Percentiles rank a stretch among this genome's conserved stretches.
Evolutionary conservation across 1,140 invertebrate species (phyloP).

Genomic region (Meteorus sp.): DNA sequence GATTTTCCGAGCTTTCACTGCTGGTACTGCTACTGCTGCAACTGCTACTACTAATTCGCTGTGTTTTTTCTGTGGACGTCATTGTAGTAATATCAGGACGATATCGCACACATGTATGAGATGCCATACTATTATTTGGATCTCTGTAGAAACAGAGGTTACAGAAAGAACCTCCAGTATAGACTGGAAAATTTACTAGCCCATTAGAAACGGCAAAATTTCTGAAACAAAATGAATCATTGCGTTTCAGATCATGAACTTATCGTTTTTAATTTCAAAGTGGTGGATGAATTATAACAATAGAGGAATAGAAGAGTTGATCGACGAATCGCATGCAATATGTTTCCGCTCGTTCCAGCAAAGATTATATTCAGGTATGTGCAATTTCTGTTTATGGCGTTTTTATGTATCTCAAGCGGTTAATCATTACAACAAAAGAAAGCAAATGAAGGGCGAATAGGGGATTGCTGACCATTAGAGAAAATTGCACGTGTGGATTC

Average conservation of each 20-base stretch:
- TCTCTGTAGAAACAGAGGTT: conserved; percentile 48
- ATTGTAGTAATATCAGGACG: conserved; percentile 17
- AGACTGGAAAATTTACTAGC: conserved; percentile 42
- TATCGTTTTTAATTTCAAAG: neutral
- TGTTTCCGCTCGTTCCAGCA: neutral
- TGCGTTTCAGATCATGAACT: conserved; percentile 14
- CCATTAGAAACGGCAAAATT: conserved; percentile 47
- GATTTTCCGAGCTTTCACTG: conserved; percentile 40
- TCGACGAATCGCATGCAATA: conserved; percentile 26
- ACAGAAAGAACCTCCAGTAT: conserved; percentile 36
- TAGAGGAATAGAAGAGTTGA: conserved; percentile 11
- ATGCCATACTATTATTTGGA: conserved; percentile 25
- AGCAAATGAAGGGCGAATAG: neutral
- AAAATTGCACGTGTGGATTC: conserved; percentile 42
- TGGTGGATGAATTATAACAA: neutral
- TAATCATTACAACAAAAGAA: conserved; percentile 13
- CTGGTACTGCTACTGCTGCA: conserved; percentile 31
- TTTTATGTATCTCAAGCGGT: neutral
- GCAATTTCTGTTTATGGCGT: neutral
- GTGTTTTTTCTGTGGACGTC: conserved; percentile 29
- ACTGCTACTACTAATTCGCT: conserved; percentile 32
- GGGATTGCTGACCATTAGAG: too few relatives aligned
- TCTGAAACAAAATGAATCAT: conserved; percentile 33
- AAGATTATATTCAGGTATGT: neutral
- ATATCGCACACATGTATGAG: conserved; percentile 34